Conservation (phyloP, 2,797 vertebrate genomes). For the Parambassis ranga region DNA sequence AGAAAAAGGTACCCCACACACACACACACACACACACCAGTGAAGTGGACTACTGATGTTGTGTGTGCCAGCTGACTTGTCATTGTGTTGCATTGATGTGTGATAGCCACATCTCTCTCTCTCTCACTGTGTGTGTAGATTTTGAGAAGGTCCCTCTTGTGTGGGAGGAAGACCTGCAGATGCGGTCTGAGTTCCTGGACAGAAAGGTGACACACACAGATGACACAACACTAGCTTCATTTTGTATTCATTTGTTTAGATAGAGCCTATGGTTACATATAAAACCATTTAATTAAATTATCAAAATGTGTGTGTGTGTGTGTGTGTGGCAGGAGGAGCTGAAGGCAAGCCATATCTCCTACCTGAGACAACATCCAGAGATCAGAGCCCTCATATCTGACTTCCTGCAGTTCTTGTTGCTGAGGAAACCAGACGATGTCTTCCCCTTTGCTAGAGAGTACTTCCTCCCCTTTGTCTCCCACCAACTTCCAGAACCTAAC, state of each 20-base stretch:
- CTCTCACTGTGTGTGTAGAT: slow-evolving; percentile 48
- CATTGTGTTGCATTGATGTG: too few relatives aligned
- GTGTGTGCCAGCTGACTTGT: too few relatives aligned
- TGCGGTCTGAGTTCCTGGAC: slow-evolving; percentile 86
- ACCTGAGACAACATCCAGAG: slow-evolving; percentile 87
- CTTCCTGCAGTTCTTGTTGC: slow-evolving; percentile 89
- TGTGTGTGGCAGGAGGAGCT: slow-evolving; percentile 83
- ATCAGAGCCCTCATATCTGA: slow-evolving; percentile 83
- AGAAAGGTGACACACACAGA: slow-evolving; percentile 82
- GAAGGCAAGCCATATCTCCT: slow-evolving; percentile 79
- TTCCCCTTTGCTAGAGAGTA: slow-evolving; percentile 85
- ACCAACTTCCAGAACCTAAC: slow-evolving; percentile 15
- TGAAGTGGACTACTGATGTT: not conserved
- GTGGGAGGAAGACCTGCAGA: slow-evolving; percentile 89
- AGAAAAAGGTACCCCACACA: slow-evolving; percentile 72
- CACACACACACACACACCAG: not conserved
- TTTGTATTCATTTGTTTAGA: not conserved
- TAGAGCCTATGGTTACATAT: too few relatives aligned
- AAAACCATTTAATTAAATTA: too few relatives aligned
- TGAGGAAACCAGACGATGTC: slow-evolving; percentile 84
- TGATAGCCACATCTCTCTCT: too few relatives aligned
- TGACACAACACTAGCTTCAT: not conserved
- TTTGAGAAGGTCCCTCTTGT: slow-evolving; percentile 81
- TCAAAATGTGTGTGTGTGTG: slow-evolving; percentile 1
- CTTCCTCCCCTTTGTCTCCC: slow-evolving; percentile 77